phyloP scores from a whole-genome alignment of 2,888 invertebrate species.

The Ypsolopha scabrella region DNA sequence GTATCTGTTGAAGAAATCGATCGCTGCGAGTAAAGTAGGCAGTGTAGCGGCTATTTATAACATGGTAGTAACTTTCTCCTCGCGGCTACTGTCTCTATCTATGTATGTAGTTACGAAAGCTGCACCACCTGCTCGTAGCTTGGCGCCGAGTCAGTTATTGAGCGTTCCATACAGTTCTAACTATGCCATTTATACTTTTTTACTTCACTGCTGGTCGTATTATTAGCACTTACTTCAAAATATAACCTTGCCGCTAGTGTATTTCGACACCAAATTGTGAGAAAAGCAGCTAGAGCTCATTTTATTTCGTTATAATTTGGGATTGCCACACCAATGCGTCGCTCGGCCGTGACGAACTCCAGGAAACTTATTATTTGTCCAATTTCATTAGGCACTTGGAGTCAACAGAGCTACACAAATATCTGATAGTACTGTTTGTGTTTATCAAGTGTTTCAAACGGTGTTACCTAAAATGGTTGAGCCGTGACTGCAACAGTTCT shows the following conservation, averaged over 20 bases:
- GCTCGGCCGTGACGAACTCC: neutral
- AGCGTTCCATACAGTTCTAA: too few relatives aligned
- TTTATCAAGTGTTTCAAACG: slow-evolving; percentile 14
- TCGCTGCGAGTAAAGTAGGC: slow-evolving; percentile 15
- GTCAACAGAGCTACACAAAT: neutral
- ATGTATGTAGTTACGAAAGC: slow-evolving; percentile 61
- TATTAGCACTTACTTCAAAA: too few relatives aligned
- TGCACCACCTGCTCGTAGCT: slow-evolving; percentile 45
- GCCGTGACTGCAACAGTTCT: slow-evolving; percentile 27
- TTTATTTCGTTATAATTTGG: neutral
- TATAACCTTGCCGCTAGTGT: too few relatives aligned
- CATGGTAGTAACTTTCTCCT: slow-evolving; percentile 53
- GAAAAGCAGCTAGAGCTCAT: too few relatives aligned
- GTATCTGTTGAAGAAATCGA: slow-evolving; percentile 22
- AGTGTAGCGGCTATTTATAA: slow-evolving; percentile 28
- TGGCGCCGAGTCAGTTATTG: slow-evolving; percentile 17
- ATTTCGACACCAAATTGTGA: too few relatives aligned
- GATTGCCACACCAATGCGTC: slow-evolving; percentile 4
- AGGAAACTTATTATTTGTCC: neutral
- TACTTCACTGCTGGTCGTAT: too few relatives aligned
- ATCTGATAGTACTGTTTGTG: neutral
- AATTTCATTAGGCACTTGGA: neutral
- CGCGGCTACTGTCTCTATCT: slow-evolving; percentile 40
- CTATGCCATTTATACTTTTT: too few relatives aligned
- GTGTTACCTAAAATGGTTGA: slow-evolving; percentile 37